Evolutionary conservation across 2,888 invertebrate species (phyloP), one percentile per base, ranked within the genome.

Genomic region (Lasioglossum leucozonium): DNA sequence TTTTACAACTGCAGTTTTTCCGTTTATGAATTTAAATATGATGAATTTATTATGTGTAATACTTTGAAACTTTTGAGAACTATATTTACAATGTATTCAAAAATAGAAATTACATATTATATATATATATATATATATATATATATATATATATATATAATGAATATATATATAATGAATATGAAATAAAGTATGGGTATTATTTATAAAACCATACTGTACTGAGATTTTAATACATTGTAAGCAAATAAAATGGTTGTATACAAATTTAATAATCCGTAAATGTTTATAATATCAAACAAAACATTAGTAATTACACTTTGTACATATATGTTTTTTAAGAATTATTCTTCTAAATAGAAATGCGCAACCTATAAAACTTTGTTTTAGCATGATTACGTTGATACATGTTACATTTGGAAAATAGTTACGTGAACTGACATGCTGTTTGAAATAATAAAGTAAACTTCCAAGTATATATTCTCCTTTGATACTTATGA

Each of bases 241-340:
- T 69, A 73, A 79, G 69, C 51, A 42, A 72, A 75, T 67, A 74
- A 72, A 62, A 78, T 78, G 74, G 81, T 85, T 81, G 67, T 58
- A 76, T 73, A 76, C 16, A 77, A 77, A 65, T 72, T 42, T 80
- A 73, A 73, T 72, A 26, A 62, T 76, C 40, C 72, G 62, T 82
- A 81, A 81, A 82, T 79, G 73, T 40, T 51, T 77, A 62, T 71
- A 13, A 42, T 78, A 81, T 62, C 30, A 76, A 77, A 84, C 72
- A 72, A 6, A 78, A 85, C 72, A 72, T 85, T 16, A 65, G 51
- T 79, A 84, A 86, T 86, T 86, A 84, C 85, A 86, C 74, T 84
- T 86, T 84, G 77, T 84, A 86, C 85, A 86, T 62, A 55, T 37
- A 42, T 73, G 42, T 75, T 51, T 74, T 69, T 71, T 34, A 30